A percentile compares a stretch with the other conserved stretches of the same genome.
These are phyloP conservation scores for Holocentrus rufus DNA, from an alignment of 2,797 vertebrate species.

Conservation along the genomic window DNA sequence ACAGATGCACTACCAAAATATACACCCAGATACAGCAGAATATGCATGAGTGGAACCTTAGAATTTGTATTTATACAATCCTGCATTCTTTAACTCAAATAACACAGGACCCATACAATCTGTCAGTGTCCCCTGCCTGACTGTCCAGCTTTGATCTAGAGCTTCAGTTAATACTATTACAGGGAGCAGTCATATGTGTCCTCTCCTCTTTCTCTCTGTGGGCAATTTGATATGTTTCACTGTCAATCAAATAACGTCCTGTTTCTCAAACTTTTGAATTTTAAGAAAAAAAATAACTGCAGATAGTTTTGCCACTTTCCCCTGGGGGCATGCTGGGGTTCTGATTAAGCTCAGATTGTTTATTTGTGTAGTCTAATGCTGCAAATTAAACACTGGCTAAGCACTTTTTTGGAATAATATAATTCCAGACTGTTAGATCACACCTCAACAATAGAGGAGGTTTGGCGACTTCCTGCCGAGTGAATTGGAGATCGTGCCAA, in stretches of 20 bases:
- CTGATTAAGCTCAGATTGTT: constrained; percentile 17
- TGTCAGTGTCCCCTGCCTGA: constrained; percentile 38
- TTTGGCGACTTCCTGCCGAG: constrained; percentile 38
- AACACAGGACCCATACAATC: constrained; percentile 42
- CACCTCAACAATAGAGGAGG: constrained; percentile 40
- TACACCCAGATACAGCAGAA: constrained; percentile 3
- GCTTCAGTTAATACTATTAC: constrained; percentile 61
- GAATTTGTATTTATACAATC: constrained; percentile 48
- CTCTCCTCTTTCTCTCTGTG: constrained; percentile 60
- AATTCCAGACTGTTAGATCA: constrained; percentile 25
- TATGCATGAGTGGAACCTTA: constrained; percentile 51
- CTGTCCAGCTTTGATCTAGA: constrained; percentile 69
- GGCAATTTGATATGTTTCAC: constrained; percentile 65
- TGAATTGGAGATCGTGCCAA: constrained; percentile 44
- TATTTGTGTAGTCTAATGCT: constrained; percentile 15
- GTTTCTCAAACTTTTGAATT: constrained; percentile 22
- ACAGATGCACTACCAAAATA: constrained; percentile 17
- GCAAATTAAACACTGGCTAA: constrained; percentile 27
- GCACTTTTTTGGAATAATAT: constrained; percentile 24
- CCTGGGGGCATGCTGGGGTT: background rate
- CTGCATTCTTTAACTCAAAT: constrained; percentile 59
- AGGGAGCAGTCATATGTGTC: constrained; percentile 64
- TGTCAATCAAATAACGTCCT: constrained; percentile 60
- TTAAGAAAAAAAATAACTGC: background rate
- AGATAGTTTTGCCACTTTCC: background rate